A percentile compares a stretch with the other conserved stretches of the same genome.
Conservation (phyloP, 2,888 invertebrate genomes). For the Theodoxus fluviatilis region DNA sequence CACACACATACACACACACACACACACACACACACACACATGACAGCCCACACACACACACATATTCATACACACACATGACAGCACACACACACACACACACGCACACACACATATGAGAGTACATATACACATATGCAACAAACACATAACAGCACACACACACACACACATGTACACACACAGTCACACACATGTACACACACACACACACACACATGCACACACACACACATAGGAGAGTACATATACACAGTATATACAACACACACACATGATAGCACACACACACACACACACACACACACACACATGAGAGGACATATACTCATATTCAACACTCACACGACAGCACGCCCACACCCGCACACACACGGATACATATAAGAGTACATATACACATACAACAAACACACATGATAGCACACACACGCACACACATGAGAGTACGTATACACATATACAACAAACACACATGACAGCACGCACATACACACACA, state of each 20-base stretch:
- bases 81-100: constrained; percentile 11
- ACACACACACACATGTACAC: neutral
- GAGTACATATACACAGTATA: too few relatives aligned
- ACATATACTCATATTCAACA: too few relatives aligned
- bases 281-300: neutral
- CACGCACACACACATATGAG: neutral
- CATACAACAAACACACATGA: neutral
- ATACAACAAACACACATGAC: neutral
- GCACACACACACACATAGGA: constrained; percentile 9
- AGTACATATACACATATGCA: too few relatives aligned
- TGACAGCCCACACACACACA: neutral
- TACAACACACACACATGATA: neutral
- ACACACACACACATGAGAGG: neutral
- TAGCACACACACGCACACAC: constrained; percentile 11
- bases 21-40: neutral
- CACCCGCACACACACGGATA: neutral
- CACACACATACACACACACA: neutral
- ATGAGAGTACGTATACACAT: too few relatives aligned
- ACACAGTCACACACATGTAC: neutral
- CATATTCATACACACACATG: constrained; percentile 6
- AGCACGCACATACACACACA: neutral
- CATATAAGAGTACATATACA: neutral
- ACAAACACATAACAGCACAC: neutral
- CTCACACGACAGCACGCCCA: too few relatives aligned
- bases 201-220: too few relatives aligned